Percentiles rank a stretch among this genome's conserved stretches.
These are phyloP conservation scores for Prenolepis imparis DNA, from an alignment of 2,888 invertebrate species.

Conservation along the genomic window DNA sequence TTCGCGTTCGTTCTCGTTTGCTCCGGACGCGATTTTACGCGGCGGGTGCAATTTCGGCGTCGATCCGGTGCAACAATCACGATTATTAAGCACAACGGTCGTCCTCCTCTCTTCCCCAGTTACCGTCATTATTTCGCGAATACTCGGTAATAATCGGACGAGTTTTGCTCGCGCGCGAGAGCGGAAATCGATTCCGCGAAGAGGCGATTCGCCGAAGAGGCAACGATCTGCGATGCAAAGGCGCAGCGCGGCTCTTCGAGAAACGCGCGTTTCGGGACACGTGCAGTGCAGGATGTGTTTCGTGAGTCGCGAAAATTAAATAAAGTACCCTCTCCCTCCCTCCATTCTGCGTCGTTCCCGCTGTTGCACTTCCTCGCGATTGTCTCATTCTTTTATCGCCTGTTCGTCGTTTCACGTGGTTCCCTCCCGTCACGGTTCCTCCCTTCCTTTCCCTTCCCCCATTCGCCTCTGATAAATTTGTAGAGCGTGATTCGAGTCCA, in stretches of 20 bases:
- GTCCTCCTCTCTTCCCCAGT: neutral
- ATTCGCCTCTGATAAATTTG: conserved; percentile 56
- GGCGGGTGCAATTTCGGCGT: conserved; percentile 34
- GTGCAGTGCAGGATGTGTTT: conserved; percentile 58
- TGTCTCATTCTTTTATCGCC: conserved; percentile 44
- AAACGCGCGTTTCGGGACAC: conserved; percentile 41
- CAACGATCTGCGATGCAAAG: conserved; percentile 61
- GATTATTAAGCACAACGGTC: conserved; percentile 65
- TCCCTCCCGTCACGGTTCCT: neutral
- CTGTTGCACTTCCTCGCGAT: conserved; percentile 35
- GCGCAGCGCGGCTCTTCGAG: conserved; percentile 33
- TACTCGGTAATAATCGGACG: conserved; percentile 59
- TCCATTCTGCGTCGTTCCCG: neutral
- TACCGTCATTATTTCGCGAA: conserved; percentile 42
- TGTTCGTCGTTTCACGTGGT: neutral
- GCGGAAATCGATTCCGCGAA: conserved; percentile 71
- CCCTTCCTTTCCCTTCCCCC: neutral
- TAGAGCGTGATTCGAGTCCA: conserved; percentile 57
- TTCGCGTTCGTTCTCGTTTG: neutral
- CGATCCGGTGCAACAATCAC: conserved; percentile 66
- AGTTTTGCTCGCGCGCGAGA: conserved; percentile 35
- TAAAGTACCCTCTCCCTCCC: conserved; percentile 48
- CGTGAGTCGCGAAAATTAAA: conserved; percentile 65
- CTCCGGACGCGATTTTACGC: neutral
- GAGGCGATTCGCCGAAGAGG: conserved; percentile 53